Base-by-base conservation (phyloP, 2,888 invertebrate species). In the Rotaria macrura region DNA sequence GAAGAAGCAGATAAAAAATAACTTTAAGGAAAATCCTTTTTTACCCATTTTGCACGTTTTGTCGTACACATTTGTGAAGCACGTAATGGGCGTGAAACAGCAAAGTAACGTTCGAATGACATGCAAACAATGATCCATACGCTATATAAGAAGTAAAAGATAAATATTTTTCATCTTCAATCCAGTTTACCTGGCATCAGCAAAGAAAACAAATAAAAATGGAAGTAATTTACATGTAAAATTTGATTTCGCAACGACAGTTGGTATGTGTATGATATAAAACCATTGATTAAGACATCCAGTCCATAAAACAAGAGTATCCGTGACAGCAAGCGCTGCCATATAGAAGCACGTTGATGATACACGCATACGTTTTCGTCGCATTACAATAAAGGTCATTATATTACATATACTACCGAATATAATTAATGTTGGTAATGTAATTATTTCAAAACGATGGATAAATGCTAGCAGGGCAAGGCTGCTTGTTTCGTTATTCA, bases 71-170 rank as follows among this genome's bases (percentile, higher is more conserved):
- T 84, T 47, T 87, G 87, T 20, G 87, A 83, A 20, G 88, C 88
- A 72, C 88, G 88, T 12, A 89, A 86, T 9, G 89, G 89, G 85
- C 87, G 88, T 74, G 88, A 87, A 6, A 89, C 88, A 5, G 89
- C 89, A 43, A 89, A 87, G 84, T 88, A 89, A 43, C 89, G 85
- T 84, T 89, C 89, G 12, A 89, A 87, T 20, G 89, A 89, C 89
- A 89, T 89, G 25, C 88, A 88, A 79, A 89, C 89, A 17, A 89
- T 87, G 29, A 85, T 87, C 89, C 89, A 89, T 17, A 88, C 89
- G 43, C 89, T 88, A 72, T 88, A 87, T 17, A 65, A 10, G 1
- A n/a, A 40, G 1, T 23, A 74, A 23, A 40, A 74, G 40, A 25
- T 12, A n/a, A 38, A 1, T 25, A 40, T 5, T 43, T 43, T 79